Evolutionary conservation across 2,113 vertebrate species (phyloP).

Genomic region (Pomatorhinus ruficollis): DNA sequence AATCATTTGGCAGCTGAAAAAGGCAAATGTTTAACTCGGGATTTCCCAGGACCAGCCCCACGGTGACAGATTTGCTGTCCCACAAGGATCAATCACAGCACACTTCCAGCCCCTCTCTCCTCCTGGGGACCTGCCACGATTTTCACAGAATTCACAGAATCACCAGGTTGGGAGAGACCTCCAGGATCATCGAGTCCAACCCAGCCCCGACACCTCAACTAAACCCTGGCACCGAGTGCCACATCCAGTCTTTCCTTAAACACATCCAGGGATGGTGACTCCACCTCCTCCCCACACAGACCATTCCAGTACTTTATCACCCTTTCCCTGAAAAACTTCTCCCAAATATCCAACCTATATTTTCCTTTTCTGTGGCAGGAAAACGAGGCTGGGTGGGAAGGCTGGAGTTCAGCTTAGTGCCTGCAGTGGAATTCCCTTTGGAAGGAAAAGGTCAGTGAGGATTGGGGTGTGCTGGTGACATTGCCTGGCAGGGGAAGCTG

Average conservation of each 20-base stretch:
- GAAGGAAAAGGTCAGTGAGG: conserved; percentile 7
- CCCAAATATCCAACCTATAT: no score
- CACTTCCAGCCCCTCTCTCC: background rate
- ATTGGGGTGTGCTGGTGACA: background rate
- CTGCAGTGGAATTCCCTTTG: background rate
- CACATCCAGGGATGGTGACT: no score
- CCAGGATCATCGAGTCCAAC: no score
- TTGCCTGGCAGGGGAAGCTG: background rate
- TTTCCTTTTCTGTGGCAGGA: background rate
- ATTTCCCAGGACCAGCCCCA: background rate
- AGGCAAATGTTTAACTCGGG: background rate
- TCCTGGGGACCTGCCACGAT: background rate
- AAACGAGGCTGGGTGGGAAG: background rate
- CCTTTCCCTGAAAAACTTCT: no score
- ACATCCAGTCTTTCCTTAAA: no score
- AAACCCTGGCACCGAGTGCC: no score
- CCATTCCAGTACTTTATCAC: no score
- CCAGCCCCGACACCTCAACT: no score
- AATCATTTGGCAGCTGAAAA: background rate
- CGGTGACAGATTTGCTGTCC: background rate
- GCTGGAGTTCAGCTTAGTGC: background rate
- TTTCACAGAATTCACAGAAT: background rate
- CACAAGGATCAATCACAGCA: background rate
- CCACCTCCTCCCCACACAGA: no score
- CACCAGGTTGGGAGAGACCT: no score